Conservation (phyloP, 2,888 invertebrate genomes). For the Tetropium fuscum region DNA sequence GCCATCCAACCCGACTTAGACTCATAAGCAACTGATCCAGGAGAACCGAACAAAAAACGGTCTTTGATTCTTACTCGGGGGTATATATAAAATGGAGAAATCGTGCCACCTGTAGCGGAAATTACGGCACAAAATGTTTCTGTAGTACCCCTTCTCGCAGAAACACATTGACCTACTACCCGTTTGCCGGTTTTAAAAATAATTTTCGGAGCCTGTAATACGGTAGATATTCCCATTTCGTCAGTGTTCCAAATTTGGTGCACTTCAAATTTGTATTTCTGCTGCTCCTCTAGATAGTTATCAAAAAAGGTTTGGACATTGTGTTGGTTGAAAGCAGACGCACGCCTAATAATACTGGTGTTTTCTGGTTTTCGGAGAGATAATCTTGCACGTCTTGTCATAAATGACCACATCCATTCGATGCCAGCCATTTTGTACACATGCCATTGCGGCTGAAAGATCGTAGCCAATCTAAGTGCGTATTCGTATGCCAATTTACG, state of each 20-base stretch:
- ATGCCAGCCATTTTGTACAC: not conserved
- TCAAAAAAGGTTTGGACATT: constrained; percentile 31
- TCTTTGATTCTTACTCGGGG: constrained; percentile 12
- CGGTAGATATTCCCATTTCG: constrained; percentile 20
- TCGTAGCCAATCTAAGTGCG: not conserved
- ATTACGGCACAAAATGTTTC: not conserved
- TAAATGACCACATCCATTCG: not conserved
- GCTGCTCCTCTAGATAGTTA: constrained; percentile 9
- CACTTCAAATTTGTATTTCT: not conserved
- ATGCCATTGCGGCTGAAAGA: not conserved
- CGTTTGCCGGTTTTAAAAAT: not conserved
- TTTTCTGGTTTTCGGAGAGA: constrained; percentile 12
- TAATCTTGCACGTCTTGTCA: not conserved
- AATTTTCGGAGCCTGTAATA: not conserved
- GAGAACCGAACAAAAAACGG: constrained; percentile 4
- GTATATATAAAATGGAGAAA: not conserved
- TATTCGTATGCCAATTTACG: too few relatives aligned
- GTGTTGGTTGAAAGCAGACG: constrained; percentile 24
- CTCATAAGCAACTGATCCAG: constrained; percentile 6
- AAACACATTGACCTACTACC: not conserved
- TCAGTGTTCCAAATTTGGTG: constrained; percentile 13
- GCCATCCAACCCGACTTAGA: constrained; percentile 17
- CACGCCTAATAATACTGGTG: constrained; percentile 33
- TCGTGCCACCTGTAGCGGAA: not conserved
- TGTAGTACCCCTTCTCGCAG: not conserved